Conservation (phyloP, 2,888 invertebrate genomes). For the Lissonota sp. region DNA sequence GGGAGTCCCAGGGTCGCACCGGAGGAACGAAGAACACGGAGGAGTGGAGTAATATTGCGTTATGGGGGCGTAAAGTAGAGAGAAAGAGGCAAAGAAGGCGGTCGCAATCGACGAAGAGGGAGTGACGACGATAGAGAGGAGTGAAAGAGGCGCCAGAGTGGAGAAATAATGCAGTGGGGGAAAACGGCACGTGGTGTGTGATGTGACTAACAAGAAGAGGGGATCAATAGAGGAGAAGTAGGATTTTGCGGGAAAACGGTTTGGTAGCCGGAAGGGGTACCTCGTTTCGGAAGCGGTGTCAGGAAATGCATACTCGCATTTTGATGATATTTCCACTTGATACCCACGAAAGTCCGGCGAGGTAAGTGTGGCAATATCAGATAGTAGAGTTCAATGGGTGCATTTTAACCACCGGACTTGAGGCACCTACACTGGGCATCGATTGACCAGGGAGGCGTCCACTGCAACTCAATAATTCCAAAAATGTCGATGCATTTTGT, state of each 20-base stretch:
- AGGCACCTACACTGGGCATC: no score
- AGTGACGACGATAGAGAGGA: slow-evolving; percentile 57
- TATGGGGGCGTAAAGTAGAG: slow-evolving; percentile 35
- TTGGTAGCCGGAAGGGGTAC: slow-evolving; percentile 28
- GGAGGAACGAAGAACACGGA: slow-evolving; percentile 10
- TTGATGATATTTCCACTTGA: slow-evolving; percentile 30
- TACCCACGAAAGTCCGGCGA: slow-evolving; percentile 6
- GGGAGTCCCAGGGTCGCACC: neutral
- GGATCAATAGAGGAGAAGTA: slow-evolving; percentile 41
- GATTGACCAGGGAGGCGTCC: no score
- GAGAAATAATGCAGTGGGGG: slow-evolving; percentile 17
- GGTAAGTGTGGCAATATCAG: slow-evolving; percentile 2
- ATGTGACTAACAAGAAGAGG: slow-evolving; percentile 32
- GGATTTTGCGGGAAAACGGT: slow-evolving; percentile 44
- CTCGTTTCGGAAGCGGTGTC: slow-evolving; percentile 4
- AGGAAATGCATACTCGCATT: slow-evolving; percentile 2
- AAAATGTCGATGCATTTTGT: no score
- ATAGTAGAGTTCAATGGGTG: neutral
- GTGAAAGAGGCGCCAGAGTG: slow-evolving; percentile 49
- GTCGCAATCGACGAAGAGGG: slow-evolving; percentile 55
- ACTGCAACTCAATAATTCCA: no score
- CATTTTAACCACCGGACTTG: no score
- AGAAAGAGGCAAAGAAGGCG: slow-evolving; percentile 58
- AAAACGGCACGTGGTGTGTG: slow-evolving; percentile 6
- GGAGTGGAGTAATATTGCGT: neutral